Evolutionary conservation across 1,140 invertebrate species (phyloP).

Genomic region (Drosophila jambulina): DNA sequence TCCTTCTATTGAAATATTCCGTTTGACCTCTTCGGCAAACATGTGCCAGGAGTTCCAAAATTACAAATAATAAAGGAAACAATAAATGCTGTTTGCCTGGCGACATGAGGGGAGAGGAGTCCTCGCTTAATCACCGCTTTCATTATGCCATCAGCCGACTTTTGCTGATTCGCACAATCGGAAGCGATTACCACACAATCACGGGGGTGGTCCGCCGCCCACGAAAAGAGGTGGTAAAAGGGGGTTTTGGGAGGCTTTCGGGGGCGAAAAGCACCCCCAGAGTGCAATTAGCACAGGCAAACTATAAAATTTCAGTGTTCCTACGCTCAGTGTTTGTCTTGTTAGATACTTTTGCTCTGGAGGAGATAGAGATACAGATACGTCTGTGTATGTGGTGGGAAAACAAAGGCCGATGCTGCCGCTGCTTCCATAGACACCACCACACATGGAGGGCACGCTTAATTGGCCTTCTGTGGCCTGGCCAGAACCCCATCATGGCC

Average conservation of each 20-base stretch:
- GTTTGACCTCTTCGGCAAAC: constrained; percentile 70
- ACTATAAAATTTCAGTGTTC: constrained; percentile 76
- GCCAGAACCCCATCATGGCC: constrained; percentile 14
- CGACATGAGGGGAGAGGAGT: neutral
- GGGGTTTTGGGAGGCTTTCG: neutral
- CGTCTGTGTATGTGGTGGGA: constrained; percentile 30
- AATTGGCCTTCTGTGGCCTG: constrained; percentile 72
- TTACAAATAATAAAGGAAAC: constrained; percentile 21
- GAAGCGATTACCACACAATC: constrained; percentile 63
- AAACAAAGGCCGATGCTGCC: constrained; percentile 34
- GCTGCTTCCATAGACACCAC: neutral
- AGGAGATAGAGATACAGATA: constrained; percentile 24
- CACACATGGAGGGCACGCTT: constrained; percentile 45
- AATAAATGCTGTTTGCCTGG: constrained; percentile 11
- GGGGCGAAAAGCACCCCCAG: constrained; percentile 59
- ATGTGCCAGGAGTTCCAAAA: constrained; percentile 8
- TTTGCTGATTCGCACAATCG: constrained; percentile 78
- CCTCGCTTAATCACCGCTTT: constrained; percentile 70
- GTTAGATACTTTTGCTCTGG: constrained; percentile 68
- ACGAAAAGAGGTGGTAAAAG: neutral
- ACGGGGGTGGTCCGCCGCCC: constrained; percentile 3
- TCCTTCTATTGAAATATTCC: constrained; percentile 72
- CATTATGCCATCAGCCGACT: constrained; percentile 63
- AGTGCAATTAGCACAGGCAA: constrained; percentile 74
- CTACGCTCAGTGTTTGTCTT: constrained; percentile 75